phyloP scores from a whole-genome alignment of 2,113 vertebrate genomes.

The Naja naja region DNA sequence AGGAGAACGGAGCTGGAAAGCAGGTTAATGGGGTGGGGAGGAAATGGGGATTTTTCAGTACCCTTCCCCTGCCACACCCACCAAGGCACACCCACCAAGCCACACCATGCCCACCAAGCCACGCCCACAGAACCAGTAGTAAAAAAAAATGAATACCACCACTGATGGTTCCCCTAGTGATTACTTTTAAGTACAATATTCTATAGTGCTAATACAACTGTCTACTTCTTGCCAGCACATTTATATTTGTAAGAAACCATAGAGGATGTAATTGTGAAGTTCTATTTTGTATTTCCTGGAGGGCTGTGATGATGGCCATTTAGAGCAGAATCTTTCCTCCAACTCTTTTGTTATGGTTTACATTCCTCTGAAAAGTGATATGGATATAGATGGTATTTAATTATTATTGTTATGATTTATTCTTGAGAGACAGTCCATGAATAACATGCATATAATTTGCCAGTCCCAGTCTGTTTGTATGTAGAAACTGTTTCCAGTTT shows the following conservation, averaged over 20 bases:
- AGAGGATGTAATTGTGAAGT: neutral
- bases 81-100: no score
- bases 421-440: neutral
- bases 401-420: neutral
- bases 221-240: neutral
- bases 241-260: neutral
- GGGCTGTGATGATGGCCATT: neutral
- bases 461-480: neutral
- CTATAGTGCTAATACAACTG: neutral
- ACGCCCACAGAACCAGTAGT: no score
- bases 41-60: no score
- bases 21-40: no score
- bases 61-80: no score
- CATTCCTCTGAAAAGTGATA: neutral
- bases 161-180: neutral
- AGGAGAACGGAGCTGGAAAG: no score
- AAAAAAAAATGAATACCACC: no score
- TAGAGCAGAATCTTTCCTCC: neutral
- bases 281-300: neutral
- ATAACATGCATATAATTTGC: neutral
- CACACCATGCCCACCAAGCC: no score
- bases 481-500: constrained; percentile 8
- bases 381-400: neutral
- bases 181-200: neutral
- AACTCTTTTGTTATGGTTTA: neutral